Conservation (phyloP, 2,888 invertebrate species). For the Meteorus cinctellus region DNA sequence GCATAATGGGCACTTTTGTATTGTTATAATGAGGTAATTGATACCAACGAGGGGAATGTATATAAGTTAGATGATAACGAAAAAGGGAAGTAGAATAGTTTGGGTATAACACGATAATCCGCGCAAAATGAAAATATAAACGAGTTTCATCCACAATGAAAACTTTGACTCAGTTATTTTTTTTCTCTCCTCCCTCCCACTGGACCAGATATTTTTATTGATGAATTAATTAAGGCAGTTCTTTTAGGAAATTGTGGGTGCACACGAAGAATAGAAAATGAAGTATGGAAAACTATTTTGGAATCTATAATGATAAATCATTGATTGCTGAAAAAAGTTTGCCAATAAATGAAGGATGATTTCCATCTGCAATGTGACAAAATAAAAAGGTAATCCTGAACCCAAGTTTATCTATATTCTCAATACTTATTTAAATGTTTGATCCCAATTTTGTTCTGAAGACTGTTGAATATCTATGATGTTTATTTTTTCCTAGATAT, state of each 20-base stretch:
- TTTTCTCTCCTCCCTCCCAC: neutral
- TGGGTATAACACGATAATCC: constrained; percentile 3
- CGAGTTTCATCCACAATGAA: constrained; percentile 4
- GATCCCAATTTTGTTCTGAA: no score
- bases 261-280: no score
- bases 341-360: no score
- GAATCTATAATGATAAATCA: no score
- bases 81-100: neutral
- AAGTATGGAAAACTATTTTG: no score
- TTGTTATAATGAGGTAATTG: constrained; percentile 8
- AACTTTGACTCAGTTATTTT: neutral
- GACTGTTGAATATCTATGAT: no score
- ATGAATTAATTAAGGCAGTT: neutral
- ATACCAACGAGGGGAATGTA: neutral
- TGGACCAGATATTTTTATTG: neutral
- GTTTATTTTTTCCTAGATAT: neutral
- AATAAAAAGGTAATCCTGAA: no score
- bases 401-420: no score
- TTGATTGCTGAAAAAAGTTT: no score
- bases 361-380: no score
- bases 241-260: neutral
- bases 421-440: no score
- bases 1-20: neutral
- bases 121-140: constrained; percentile 8
- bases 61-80: constrained; percentile 8